Evolutionary conservation across 2,888 invertebrate genomes (phyloP), one percentile per base, ranked within the genome.

Genomic region (Euzophera pinguis): DNA sequence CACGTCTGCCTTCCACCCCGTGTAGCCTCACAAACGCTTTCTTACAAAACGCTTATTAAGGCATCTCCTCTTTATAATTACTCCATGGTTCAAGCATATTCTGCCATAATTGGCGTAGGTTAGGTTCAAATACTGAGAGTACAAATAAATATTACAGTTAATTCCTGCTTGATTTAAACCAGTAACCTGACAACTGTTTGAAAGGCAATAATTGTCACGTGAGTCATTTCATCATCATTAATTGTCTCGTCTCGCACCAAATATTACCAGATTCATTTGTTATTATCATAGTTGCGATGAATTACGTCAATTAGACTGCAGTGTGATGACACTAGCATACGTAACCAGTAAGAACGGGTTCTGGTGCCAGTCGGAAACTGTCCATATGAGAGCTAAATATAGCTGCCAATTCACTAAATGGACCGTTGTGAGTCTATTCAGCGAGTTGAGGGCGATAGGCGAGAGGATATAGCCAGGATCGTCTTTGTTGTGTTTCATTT

Each of bases 321-420:
- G 50, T 50, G 42, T 13, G 16, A 29, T 42, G 41, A 17, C 41
- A 17, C 34, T 32, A 9, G 16, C 16, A 4, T 39, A 14, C 9
- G 8, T 0, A 27, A 43, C 42, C 27, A 13, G 12, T 1, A 27
- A 4, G 7, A 43, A 43, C 42, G 12, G 42, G 42, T 27, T 43
- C 42, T 7, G n/a, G 27, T 12, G 1, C 39, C 37, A 38, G 35
- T 38, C 39, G 39, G 39, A 43, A 43, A 22, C 10, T 38, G 49
- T 55, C 55, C 43, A 49, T 47, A 47, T 50, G 22, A 3, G 52
- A 57, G 57, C 72, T 73, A 73, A 62, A 69, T 68, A 67, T 74
- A 74, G 70, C 53, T 10, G 47, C 49, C 62, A 64, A 63, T 63
- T 70, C 60, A 59, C 50, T 51, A 53, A 67, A 64, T 47, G 14